Evolutionary conservation across 1,140 invertebrate species (phyloP), one percentile per base, ranked within the genome.

Genomic region (Thaumetopoea pityocampa): DNA sequence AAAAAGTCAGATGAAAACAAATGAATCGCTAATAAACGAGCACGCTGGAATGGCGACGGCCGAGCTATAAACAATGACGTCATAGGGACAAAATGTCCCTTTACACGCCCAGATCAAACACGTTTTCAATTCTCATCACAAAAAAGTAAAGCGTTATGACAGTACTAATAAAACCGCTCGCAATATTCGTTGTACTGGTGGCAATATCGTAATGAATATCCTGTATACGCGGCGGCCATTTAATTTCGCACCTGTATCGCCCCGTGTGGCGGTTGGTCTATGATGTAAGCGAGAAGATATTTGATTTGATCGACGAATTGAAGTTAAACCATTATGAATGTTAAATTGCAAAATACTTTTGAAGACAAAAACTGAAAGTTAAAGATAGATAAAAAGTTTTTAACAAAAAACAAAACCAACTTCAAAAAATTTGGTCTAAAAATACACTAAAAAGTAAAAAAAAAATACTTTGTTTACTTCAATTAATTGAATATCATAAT

Each of bases 141-240:
- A 78, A 70, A 64, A 53, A 58, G 63, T 52, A 54, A 55, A 65
- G 33, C 66, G 66, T 72, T 74, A 77, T 73, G 72, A 77, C 64
- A 57, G 46, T 48, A 62, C 71, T 77, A 79, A 79, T 79, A 77
- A 74, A 80, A 65, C 63, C 51, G 58, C 50, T 51, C 44, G 66
- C 74, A 65, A 67, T 80, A 77, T 69, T 67, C 69, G 59, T 64
- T 64, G 67, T 67, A 62, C 59, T 69, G 64, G 62, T 62, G 61
- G 68, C 72, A 77, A 80, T 80, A 80, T 69, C 72, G 68, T 80
- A 80, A 80, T 80, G 76, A 80, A 80, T 72, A 80, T 58, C 65
- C 67, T 74, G 68, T 77, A 76, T 77, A 79, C 72, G 74, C 67
- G 61, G 61, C 48, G 58, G 57, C 68, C 76, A 80, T 80, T 80